A percentile compares a stretch with the other conserved stretches of the same genome.
These are phyloP conservation scores for Phortica magna DNA, from an alignment of 2,888 invertebrate species.

Conservation along the genomic window DNA sequence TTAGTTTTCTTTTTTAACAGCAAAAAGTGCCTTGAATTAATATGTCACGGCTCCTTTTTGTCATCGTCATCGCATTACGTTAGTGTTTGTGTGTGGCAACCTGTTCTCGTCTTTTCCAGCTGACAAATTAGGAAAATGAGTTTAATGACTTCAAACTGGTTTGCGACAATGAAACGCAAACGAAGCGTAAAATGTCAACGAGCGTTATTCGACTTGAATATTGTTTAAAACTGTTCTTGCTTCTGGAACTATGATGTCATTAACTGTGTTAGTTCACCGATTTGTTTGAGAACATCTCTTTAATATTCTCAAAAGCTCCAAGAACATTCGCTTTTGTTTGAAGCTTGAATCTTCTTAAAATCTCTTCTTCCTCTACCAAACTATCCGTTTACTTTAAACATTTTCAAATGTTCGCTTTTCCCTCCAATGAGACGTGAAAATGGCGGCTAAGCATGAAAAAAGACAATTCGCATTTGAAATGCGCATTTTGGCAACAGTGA, in stretches of 20 bases:
- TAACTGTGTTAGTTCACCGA: too few species aligned
- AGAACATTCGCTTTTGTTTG: too few species aligned
- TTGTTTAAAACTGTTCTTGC: too few species aligned
- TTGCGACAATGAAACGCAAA: not conserved
- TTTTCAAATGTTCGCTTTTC: not conserved
- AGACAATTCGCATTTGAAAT: slow-evolving; percentile 4
- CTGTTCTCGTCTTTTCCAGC: not conserved
- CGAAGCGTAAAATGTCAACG: slow-evolving; percentile 8
- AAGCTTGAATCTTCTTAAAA: too few species aligned
- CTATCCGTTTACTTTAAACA: not conserved
- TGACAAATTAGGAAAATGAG: slow-evolving; percentile 20
- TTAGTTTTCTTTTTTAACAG: slow-evolving; percentile 56
- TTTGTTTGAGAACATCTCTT: too few species aligned
- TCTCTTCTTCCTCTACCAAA: too few species aligned
- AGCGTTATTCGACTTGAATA: not conserved
- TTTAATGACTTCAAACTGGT: slow-evolving; percentile 19
- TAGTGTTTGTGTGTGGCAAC: not conserved
- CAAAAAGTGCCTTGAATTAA: slow-evolving; percentile 47
- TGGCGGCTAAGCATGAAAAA: slow-evolving; percentile 7
- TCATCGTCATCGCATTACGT: not conserved
- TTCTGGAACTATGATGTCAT: too few species aligned
- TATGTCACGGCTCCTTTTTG: slow-evolving; percentile 46
- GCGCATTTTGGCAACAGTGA: not conserved
- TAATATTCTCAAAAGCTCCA: too few species aligned
- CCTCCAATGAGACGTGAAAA: not conserved